These are phyloP conservation scores for Nothura maculosa DNA, from an alignment of 2,797 vertebrate genomes.

Conservation along the genomic window DNA sequence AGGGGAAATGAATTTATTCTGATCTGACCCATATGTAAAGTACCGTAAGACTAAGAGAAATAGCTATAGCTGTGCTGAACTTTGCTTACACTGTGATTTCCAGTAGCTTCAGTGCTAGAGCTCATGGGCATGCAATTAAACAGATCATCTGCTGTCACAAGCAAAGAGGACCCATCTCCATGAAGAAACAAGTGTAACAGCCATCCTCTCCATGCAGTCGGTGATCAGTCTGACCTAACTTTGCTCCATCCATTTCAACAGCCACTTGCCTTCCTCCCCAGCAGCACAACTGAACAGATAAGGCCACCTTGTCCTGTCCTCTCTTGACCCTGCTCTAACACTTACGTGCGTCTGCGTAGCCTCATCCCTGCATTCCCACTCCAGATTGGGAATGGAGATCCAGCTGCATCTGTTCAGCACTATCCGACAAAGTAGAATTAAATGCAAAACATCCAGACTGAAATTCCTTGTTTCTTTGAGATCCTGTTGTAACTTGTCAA, in stretches of 20 bases:
- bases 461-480: conserved; percentile 7
- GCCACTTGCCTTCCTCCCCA: neutral
- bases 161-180: neutral
- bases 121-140: neutral
- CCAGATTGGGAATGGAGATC: neutral
- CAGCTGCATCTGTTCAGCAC: neutral
- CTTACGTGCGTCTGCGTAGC: fast-evolving
- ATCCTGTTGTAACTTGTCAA: conserved; percentile 26
- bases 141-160: neutral
- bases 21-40: neutral
- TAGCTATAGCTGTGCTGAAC: fast-evolving
- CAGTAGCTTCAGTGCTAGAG: neutral
- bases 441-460: neutral
- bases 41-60: neutral
- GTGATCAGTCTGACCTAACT: neutral
- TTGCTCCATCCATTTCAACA: neutral
- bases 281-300: neutral
- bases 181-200: neutral
- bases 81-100: neutral
- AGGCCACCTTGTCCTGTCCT: no score
- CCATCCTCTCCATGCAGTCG: neutral
- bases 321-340: neutral
- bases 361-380: neutral
- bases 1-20: neutral
- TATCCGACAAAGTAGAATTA: neutral